Conservation (phyloP, 1,140 invertebrate genomes). For the Drosophila sturtevanti region DNA sequence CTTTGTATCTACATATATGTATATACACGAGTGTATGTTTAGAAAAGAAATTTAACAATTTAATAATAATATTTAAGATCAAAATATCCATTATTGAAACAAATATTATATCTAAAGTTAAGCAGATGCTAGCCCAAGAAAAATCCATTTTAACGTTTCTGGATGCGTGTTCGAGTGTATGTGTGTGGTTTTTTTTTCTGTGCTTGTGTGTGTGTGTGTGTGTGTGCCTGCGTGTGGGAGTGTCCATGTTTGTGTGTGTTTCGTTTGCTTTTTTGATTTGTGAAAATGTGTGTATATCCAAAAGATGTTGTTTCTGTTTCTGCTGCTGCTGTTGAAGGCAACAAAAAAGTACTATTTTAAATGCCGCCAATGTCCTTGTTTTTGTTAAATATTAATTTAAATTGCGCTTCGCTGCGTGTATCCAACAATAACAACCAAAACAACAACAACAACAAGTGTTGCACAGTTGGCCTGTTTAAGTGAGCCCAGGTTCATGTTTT, state of each 20-base stretch:
- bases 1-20: slow-evolving; percentile 11
- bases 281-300: slow-evolving; percentile 79
- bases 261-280: slow-evolving; percentile 79
- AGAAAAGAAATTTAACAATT: background rate
- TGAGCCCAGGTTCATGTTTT: slow-evolving; percentile 4
- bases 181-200: slow-evolving; percentile 27
- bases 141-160: slow-evolving; percentile 57
- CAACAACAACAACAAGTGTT: slow-evolving; percentile 18
- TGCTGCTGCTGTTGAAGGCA: slow-evolving; percentile 26
- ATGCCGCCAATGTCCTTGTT: slow-evolving; percentile 54
- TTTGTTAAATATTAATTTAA: slow-evolving; percentile 39
- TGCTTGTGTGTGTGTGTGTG: slow-evolving; percentile 25
- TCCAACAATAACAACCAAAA: slow-evolving; percentile 34
- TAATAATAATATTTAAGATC: background rate
- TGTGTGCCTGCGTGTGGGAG: slow-evolving; percentile 34
- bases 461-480: slow-evolving; percentile 62
- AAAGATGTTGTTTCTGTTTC: slow-evolving; percentile 60
- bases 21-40: slow-evolving; percentile 27
- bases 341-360: slow-evolving; percentile 36
- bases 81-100: background rate
- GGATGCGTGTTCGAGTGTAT: slow-evolving; percentile 39
- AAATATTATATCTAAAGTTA: slow-evolving; percentile 2
- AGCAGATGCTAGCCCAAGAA: slow-evolving; percentile 11
- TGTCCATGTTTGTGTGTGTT: slow-evolving; percentile 39
- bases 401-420: slow-evolving; percentile 35